Percentiles rank a stretch among this genome's conserved stretches.
Conservation (phyloP, 1,140 invertebrate genomes). For the Vanessa atalanta region DNA sequence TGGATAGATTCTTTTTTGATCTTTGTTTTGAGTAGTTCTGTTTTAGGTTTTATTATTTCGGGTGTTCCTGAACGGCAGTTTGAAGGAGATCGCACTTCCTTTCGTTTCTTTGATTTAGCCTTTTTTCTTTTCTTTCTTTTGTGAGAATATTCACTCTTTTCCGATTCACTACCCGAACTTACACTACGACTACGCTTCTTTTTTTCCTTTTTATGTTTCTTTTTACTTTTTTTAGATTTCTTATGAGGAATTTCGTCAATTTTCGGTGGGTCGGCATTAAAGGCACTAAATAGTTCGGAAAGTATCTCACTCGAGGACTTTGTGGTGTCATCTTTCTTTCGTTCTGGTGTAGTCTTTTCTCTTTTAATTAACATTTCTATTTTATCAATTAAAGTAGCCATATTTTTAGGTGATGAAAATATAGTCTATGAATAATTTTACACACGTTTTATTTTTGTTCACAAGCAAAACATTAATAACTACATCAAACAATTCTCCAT, state of each 20-base stretch:
- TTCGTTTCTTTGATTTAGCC: slow-evolving; percentile 81
- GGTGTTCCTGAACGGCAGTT: slow-evolving; percentile 53
- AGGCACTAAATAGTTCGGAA: slow-evolving; percentile 88
- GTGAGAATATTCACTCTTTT: slow-evolving; percentile 61
- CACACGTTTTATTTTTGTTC: slow-evolving; percentile 2
- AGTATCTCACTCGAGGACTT: slow-evolving; percentile 90
- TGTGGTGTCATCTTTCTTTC: slow-evolving; percentile 72
- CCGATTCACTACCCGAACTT: slow-evolving; percentile 58
- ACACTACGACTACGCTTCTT: slow-evolving; percentile 66
- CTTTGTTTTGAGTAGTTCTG: slow-evolving; percentile 79
- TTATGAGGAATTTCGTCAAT: slow-evolving; percentile 66
- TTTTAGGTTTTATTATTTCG: slow-evolving; percentile 55
- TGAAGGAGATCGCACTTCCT: slow-evolving; percentile 77
- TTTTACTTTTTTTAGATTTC: slow-evolving; percentile 69
- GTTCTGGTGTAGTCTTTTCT: slow-evolving; percentile 69
- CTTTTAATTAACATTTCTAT: slow-evolving; percentile 72
- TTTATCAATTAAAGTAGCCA: slow-evolving; percentile 71
- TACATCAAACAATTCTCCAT: slow-evolving; percentile 20
- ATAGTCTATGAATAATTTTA: not conserved
- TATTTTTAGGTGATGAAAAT: slow-evolving; percentile 31
- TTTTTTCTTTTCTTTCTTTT: slow-evolving; percentile 81
- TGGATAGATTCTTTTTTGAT: slow-evolving; percentile 62
- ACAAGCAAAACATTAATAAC: slow-evolving; percentile 7
- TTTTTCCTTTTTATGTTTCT: slow-evolving; percentile 75
- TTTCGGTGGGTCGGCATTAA: slow-evolving; percentile 84